Evolutionary conservation across 2,888 invertebrate genomes (phyloP), one percentile per base, ranked within the genome.

Genomic region (Spodoptera picta): DNA sequence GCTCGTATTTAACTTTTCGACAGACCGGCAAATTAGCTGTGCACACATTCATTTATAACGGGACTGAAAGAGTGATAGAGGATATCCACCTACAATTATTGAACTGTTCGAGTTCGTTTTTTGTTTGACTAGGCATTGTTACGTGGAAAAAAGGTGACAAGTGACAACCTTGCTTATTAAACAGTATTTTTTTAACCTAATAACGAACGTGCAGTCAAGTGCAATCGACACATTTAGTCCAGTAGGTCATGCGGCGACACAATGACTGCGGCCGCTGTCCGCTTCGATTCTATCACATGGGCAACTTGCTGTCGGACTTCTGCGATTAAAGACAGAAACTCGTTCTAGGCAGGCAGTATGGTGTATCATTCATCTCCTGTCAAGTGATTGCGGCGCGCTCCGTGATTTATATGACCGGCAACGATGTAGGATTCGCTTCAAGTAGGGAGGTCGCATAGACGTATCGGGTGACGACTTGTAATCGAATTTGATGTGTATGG

Each of bases 191-290:
- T 57, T 69, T 64, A 70, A 66, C 59, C 59, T 67, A 60, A 77
- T 77, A 77, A 72, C 59, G 65, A 54, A 50, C 66, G 70, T 76
- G 67, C 73, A 73, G 69, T 81, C 69, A 76, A 79, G 77, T 79
- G 74, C 66, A 78, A 56, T 68, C 62, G 69, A 70, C 71, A 70
- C 65, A 83, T 84, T 81, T 61, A 79, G 84, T 71, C 54, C 79
- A 86, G 76, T 86, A 77, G 85, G 86, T 81, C 85, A 83, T 73
- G 60, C 59, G 76, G 78, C 77, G 80, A 75, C 72, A 79, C 77
- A 74, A 75, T 74, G 81, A 75, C 83, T 77, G 64, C 50, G 54
- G 53, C 67, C 77, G 65, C 74, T 67, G 78, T 71, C 75, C 75
- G 68, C 53, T 58, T 69, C 59, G 63, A 73, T 71, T 68, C 68